These are phyloP conservation scores for Carcharodon carcharias DNA, from an alignment of 2,797 vertebrate genomes.

Conservation along the genomic window DNA sequence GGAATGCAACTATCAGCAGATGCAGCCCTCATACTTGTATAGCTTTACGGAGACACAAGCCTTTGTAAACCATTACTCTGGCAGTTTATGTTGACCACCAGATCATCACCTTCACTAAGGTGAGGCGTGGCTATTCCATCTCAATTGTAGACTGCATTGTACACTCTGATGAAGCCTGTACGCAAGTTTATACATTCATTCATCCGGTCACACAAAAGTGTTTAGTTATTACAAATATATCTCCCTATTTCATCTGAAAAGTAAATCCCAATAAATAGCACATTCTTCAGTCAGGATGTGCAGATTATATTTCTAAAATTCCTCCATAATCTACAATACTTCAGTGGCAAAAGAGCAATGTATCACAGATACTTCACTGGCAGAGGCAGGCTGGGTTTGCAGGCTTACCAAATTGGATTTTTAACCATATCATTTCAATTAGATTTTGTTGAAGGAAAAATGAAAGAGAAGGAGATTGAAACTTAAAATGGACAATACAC, in stretches of 20 bases:
- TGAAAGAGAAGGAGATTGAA: background rate
- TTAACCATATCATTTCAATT: background rate
- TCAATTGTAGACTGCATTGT: background rate
- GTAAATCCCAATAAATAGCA: background rate
- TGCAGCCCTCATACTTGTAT: background rate
- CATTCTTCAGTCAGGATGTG: background rate
- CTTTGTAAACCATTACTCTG: background rate
- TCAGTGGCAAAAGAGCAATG: background rate
- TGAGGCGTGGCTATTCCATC: background rate
- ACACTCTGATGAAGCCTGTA: background rate
- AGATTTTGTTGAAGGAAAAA: background rate
- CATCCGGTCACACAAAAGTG: background rate
- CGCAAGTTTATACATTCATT: background rate
- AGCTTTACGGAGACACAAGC: too few relatives aligned
- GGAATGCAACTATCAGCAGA: background rate
- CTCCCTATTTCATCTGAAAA: background rate
- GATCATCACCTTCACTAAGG: background rate
- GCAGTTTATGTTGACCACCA: background rate
- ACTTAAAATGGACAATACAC: background rate
- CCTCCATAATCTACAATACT: background rate
- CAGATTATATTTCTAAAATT: background rate
- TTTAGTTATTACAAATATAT: background rate
- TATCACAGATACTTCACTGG: background rate
- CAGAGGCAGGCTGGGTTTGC: background rate
- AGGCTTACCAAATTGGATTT: too few relatives aligned